phyloP scores from a whole-genome alignment of 2,797 vertebrate genomes.

The Chlorospingus semifuscus region DNA sequence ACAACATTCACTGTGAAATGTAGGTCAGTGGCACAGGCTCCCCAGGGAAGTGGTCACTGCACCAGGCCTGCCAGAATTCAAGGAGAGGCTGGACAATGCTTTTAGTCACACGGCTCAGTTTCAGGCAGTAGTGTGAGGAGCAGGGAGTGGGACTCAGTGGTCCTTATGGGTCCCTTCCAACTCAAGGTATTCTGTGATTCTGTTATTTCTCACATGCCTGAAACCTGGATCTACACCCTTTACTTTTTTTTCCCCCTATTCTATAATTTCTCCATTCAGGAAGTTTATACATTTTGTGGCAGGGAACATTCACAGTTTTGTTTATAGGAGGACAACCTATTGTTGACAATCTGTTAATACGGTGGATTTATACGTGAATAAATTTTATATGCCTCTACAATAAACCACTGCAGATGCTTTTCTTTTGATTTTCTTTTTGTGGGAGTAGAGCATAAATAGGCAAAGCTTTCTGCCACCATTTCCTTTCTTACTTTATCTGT shows the following conservation, averaged over 20 bases:
- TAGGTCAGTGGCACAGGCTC: neutral
- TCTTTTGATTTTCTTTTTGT: neutral
- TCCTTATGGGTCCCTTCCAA: neutral
- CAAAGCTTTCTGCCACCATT: neutral
- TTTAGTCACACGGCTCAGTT: neutral
- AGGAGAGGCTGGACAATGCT: fast-evolving
- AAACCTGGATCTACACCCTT: neutral
- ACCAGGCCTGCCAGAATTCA: neutral
- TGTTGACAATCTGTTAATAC: neutral
- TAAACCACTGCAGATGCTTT: neutral
- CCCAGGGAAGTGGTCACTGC: neutral
- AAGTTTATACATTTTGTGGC: neutral
- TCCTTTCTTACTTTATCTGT: neutral
- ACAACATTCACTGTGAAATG: neutral
- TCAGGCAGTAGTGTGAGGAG: fast-evolving
- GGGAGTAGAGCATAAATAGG: neutral
- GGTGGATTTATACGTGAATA: neutral
- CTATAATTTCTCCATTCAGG: neutral
- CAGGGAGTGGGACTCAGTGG: neutral
- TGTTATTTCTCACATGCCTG: neutral
- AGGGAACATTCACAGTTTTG: neutral
- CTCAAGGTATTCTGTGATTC: neutral
- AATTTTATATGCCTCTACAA: neutral
- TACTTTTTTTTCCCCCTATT: neutral
- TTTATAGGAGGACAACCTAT: neutral